phyloP scores from a whole-genome alignment of 2,888 invertebrate genomes.

The Sericinus montela region DNA sequence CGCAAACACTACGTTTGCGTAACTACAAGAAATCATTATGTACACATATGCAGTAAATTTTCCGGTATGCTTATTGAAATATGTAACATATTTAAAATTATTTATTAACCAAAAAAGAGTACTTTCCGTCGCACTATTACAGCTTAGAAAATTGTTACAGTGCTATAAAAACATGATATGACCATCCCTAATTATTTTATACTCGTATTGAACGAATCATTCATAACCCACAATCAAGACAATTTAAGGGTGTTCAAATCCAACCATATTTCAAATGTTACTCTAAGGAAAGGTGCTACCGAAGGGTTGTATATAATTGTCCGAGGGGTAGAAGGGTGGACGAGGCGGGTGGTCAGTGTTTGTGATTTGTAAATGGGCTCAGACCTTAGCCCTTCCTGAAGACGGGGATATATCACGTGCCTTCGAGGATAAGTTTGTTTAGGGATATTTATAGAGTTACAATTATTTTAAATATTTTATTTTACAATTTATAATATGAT shows the following conservation, averaged over 20 bases:
- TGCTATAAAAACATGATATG: neutral
- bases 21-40: too few relatives aligned
- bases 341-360: slow-evolving; percentile 68
- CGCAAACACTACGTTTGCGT: too few relatives aligned
- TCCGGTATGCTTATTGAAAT: too few relatives aligned
- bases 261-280: slow-evolving; percentile 69
- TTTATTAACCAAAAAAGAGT: too few relatives aligned
- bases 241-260: slow-evolving; percentile 52
- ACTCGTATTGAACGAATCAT: slow-evolving; percentile 36
- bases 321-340: slow-evolving; percentile 32
- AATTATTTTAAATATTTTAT: too few relatives aligned
- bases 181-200: neutral
- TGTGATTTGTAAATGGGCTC: slow-evolving; percentile 79
- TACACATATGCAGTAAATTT: too few relatives aligned
- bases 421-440: slow-evolving; percentile 70
- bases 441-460: slow-evolving; percentile 47
- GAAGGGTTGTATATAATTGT: slow-evolving; percentile 58
- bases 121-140: too few relatives aligned
- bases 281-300: slow-evolving; percentile 55
- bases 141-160: too few relatives aligned
- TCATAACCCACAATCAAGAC: slow-evolving; percentile 31
- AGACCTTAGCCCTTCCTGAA: slow-evolving; percentile 76
- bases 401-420: slow-evolving; percentile 77
- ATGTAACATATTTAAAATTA: too few relatives aligned
- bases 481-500: too few relatives aligned